Evolutionary conservation across 2,113 vertebrate genomes (phyloP).

Genomic region (Hemiscyllium ocellatum): DNA sequence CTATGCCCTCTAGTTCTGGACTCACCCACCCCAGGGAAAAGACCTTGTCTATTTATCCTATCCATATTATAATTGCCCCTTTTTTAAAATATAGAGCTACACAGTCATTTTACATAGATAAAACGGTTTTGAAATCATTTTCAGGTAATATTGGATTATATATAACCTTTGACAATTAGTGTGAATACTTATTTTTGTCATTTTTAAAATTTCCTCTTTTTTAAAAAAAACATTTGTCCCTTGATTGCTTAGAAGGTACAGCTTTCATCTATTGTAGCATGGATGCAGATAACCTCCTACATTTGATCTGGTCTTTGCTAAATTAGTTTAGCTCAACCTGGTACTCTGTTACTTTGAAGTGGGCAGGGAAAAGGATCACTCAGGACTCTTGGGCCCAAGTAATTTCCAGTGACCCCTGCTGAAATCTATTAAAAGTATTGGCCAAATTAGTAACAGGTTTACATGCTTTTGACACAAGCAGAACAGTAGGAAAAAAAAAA

Average conservation of each 20-base stretch:
- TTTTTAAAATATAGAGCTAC: no score
- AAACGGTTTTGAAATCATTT: neutral
- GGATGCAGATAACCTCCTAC: neutral
- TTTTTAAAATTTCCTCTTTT: neutral
- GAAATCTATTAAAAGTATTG: neutral
- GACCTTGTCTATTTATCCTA: no score
- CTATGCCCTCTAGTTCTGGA: no score
- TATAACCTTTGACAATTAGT: neutral
- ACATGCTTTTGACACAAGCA: neutral
- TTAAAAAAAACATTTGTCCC: neutral
- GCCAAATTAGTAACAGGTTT: neutral
- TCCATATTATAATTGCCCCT: no score
- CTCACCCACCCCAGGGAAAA: no score
- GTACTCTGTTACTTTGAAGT: neutral
- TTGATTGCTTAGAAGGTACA: neutral
- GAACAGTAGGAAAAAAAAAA: neutral
- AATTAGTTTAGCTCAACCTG: neutral
- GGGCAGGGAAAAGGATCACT: neutral
- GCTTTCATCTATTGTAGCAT: neutral
- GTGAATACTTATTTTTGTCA: neutral
- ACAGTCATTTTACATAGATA: neutral
- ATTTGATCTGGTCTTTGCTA: neutral
- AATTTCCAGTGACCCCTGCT: neutral
- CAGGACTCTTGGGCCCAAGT: neutral
- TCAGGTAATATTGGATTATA: neutral